phyloP scores from a whole-genome alignment of 2,797 vertebrate species.

The Acanthis flammea region DNA sequence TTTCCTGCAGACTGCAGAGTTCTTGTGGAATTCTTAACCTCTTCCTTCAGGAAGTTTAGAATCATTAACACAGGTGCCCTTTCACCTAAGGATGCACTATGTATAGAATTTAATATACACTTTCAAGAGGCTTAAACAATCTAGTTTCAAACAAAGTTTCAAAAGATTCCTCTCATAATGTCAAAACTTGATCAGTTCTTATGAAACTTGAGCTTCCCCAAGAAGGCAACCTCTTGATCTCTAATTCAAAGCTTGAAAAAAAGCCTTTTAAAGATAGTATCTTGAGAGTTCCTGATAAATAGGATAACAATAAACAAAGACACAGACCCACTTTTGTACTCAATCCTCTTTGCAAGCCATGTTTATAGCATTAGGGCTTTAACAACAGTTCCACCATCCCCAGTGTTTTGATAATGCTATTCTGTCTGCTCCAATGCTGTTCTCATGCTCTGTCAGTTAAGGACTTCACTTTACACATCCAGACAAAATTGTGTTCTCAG shows the following conservation, averaged over 20 bases:
- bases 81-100: not conserved
- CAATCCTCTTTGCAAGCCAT: not conserved
- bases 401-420: not conserved
- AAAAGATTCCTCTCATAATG: not conserved
- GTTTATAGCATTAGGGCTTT: not conserved
- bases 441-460: not conserved
- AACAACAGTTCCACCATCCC: not conserved
- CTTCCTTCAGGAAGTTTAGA: not conserved
- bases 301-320: not conserved
- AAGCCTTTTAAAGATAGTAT: not conserved
- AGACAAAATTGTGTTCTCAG: not conserved
- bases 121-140: not conserved
- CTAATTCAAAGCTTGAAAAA: not conserved
- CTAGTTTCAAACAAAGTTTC: not conserved
- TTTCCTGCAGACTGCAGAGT: not conserved
- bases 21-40: not conserved
- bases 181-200: not conserved
- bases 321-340: not conserved
- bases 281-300: not conserved
- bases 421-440: not conserved
- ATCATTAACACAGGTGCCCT: not conserved
- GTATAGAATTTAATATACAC: fast-evolving
- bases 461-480: not conserved
- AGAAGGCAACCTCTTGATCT: not conserved
- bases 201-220: not conserved